phyloP scores from a whole-genome alignment of 2,888 invertebrate genomes.

The Leptinotarsa peninsularis region DNA sequence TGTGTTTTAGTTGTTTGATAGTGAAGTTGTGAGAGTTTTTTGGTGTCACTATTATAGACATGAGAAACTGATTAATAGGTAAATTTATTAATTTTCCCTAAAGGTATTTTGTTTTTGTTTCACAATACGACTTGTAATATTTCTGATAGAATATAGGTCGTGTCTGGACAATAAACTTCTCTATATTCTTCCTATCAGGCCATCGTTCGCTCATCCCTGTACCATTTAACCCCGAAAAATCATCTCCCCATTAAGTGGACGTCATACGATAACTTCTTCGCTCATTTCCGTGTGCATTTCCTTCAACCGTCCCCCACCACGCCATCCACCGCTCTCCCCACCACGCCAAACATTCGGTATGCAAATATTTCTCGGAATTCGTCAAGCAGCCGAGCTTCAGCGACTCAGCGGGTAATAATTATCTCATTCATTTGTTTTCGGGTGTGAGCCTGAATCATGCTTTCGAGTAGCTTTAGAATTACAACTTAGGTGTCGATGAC shows the following conservation, averaged over 20 bases:
- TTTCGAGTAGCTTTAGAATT: not conserved
- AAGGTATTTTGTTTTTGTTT: no score
- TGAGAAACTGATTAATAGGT: no score
- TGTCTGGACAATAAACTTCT: no score
- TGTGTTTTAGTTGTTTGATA: no score
- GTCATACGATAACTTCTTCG: slow-evolving; percentile 56
- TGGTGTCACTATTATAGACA: no score
- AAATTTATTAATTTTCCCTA: no score
- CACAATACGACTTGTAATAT: no score
- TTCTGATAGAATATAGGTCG: no score
- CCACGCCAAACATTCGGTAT: slow-evolving; percentile 51
- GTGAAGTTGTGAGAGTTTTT: no score
- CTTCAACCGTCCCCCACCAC: slow-evolving; percentile 9
- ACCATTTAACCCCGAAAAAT: slow-evolving; percentile 32
- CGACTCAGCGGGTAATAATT: slow-evolving; percentile 51
- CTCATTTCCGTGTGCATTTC: slow-evolving; percentile 55
- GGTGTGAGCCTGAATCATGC: not conserved
- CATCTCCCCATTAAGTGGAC: slow-evolving; percentile 48
- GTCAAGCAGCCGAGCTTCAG: slow-evolving; percentile 52
- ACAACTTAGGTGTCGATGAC: not conserved
- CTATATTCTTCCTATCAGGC: no score
- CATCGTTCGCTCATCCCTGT: not conserved
- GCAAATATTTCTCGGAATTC: slow-evolving; percentile 55
- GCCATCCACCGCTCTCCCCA: slow-evolving; percentile 37
- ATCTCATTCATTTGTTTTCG: slow-evolving; percentile 40